Percentiles rank a stretch among this genome's conserved stretches.
phyloP scores from a whole-genome alignment of 2,113 vertebrate species.

The Centropus unirufus region DNA sequence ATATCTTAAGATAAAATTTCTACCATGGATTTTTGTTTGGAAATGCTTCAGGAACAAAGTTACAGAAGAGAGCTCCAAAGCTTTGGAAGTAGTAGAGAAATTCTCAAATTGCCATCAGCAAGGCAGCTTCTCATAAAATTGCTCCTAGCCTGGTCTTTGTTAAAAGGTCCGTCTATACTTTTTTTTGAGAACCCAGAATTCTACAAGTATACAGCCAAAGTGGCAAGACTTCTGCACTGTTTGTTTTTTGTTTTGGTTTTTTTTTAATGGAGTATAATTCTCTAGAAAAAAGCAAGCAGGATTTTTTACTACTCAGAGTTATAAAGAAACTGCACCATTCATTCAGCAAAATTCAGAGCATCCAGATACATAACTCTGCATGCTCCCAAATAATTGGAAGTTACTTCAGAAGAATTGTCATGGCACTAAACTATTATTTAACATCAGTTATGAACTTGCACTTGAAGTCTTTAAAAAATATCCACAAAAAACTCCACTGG shows the following conservation, averaged over 20 bases:
- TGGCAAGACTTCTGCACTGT: not conserved
- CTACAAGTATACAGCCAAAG: not conserved
- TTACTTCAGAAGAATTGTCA: not conserved
- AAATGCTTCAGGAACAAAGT: not conserved
- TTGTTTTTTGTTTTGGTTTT: not conserved
- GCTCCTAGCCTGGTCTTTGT: not conserved
- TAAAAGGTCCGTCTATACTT: not conserved
- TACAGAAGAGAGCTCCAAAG: not conserved
- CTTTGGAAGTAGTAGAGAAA: not conserved
- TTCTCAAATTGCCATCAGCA: not conserved
- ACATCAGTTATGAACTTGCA: not conserved
- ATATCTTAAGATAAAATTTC: not conserved
- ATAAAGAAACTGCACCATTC: not conserved
- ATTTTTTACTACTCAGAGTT: not conserved
- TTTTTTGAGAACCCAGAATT: not conserved
- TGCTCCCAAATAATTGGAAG: not conserved
- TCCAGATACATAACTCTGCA: not conserved
- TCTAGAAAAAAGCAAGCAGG: not conserved
- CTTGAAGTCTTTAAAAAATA: not conserved
- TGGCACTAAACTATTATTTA: not conserved
- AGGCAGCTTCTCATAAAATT: not conserved
- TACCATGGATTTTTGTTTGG: not conserved
- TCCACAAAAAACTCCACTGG: not conserved
- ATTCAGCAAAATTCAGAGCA: not conserved
- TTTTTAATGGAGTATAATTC: not conserved